phyloP scores from a whole-genome alignment of 1,140 invertebrate species.

The Eriosoma lanigerum region DNA sequence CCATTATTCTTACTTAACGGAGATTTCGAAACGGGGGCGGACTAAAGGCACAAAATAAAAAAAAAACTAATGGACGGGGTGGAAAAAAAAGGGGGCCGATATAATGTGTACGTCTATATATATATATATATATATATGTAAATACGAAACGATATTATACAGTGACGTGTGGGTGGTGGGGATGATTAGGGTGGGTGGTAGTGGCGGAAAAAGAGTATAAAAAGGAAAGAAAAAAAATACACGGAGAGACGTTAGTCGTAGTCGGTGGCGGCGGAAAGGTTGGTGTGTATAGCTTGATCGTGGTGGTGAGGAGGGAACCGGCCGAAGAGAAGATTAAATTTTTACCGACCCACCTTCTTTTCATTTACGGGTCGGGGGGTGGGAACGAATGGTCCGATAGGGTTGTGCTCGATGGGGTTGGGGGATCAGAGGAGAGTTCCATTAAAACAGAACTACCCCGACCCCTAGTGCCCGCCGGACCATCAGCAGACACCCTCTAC shows the following conservation, averaged over 20 bases:
- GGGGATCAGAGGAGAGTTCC: slow-evolving; percentile 7
- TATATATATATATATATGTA: background rate
- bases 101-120: background rate
- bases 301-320: slow-evolving; percentile 19
- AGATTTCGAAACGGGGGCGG: slow-evolving; percentile 46
- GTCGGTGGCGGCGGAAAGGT: background rate
- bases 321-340: slow-evolving; percentile 51
- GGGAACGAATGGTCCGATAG: background rate
- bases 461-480: too few species aligned
- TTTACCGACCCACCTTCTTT: slow-evolving; percentile 51
- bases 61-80: slow-evolving; percentile 1
- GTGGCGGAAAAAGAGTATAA: background rate
- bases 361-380: background rate
- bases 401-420: background rate
- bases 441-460: slow-evolving; percentile 47
- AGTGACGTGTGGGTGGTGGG: background rate
- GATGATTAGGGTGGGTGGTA: background rate
- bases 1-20: slow-evolving; percentile 51
- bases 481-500: too few species aligned
- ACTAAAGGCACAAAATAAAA: background rate
- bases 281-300: too few species aligned
- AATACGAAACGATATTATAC: background rate
- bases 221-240: background rate
- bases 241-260: background rate
- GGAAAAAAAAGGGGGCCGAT: slow-evolving; percentile 29